phyloP scores from a whole-genome alignment of 1,140 invertebrate species.

The Rhynchophorus ferrugineus region DNA sequence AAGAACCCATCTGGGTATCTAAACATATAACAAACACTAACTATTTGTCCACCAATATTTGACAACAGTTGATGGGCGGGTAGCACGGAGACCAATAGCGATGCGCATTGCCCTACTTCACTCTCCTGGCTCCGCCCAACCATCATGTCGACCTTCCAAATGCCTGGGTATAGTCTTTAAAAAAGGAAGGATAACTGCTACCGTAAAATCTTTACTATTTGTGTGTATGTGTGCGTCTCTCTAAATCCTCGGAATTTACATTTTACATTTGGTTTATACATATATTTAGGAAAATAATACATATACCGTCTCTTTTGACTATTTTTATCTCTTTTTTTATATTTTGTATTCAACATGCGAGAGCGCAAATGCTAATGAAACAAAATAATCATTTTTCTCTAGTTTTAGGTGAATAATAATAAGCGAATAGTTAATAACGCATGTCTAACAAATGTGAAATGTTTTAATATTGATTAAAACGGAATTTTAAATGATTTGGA shows the following conservation, averaged over 20 bases:
- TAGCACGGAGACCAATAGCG: conserved; percentile 29
- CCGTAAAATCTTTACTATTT: conserved; percentile 33
- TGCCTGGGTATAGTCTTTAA: conserved; percentile 26
- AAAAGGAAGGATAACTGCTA: conserved; percentile 29
- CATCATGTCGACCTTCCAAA: conserved; percentile 37
- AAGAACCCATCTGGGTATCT: conserved; percentile 39
- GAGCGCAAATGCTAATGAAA: too few relatives aligned
- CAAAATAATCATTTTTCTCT: too few relatives aligned
- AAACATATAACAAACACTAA: conserved; percentile 43
- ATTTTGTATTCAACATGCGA: too few relatives aligned
- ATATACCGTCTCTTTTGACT: neutral
- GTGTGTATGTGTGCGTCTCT: conserved; percentile 21
- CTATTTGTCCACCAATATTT: conserved; percentile 45
- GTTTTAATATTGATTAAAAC: too few relatives aligned
- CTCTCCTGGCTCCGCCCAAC: conserved; percentile 35
- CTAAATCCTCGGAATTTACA: conserved; percentile 24
- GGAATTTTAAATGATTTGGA: too few relatives aligned
- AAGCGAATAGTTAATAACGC: too few relatives aligned
- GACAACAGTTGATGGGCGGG: conserved; percentile 38
- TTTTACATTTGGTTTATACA: conserved; percentile 18
- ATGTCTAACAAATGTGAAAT: too few relatives aligned
- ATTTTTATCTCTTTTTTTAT: too few relatives aligned
- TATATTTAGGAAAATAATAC: conserved; percentile 17
- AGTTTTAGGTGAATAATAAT: too few relatives aligned
- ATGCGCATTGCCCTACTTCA: conserved; percentile 30